A percentile compares a stretch with the other conserved stretches of the same genome.
phyloP scores from a whole-genome alignment of 2,113 vertebrate species.

The Paradisaea rubra region DNA sequence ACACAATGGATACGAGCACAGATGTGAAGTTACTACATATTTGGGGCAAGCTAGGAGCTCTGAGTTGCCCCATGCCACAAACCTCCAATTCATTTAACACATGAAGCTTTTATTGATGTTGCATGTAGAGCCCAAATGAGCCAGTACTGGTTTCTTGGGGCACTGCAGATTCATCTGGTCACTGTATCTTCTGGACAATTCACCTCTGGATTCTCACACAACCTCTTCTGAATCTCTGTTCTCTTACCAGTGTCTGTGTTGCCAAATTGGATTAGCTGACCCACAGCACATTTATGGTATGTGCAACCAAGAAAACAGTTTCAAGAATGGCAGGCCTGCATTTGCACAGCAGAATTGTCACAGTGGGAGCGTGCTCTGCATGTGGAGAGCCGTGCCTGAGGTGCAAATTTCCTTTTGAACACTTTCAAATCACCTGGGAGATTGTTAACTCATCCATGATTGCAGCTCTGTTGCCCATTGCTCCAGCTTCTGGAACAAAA shows the following conservation, averaged over 20 bases:
- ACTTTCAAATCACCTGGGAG: not conserved
- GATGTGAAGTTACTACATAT: not conserved
- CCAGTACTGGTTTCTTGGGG: not conserved
- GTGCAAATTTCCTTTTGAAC: not conserved
- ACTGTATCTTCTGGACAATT: not conserved
- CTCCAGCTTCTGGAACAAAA: not conserved
- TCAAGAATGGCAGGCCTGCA: not conserved
- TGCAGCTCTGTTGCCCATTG: not conserved
- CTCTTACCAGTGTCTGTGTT: not conserved
- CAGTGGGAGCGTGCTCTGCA: not conserved
- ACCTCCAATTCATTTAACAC: not conserved
- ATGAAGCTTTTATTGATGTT: not conserved
- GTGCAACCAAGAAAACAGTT: not conserved
- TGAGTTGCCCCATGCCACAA: not conserved
- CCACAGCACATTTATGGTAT: rapidly evolving
- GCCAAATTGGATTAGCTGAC: not conserved
- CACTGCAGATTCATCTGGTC: not conserved
- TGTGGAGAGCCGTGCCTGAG: not conserved
- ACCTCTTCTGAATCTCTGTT: not conserved
- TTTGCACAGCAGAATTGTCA: not conserved
- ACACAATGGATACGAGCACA: rapidly evolving
- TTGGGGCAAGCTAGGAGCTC: not conserved
- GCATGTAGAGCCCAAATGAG: not conserved
- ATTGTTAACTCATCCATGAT: not conserved
- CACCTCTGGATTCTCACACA: not conserved